phyloP scores from a whole-genome alignment of 2,113 vertebrate species.

The Paradoxurus hermaphroditus region DNA sequence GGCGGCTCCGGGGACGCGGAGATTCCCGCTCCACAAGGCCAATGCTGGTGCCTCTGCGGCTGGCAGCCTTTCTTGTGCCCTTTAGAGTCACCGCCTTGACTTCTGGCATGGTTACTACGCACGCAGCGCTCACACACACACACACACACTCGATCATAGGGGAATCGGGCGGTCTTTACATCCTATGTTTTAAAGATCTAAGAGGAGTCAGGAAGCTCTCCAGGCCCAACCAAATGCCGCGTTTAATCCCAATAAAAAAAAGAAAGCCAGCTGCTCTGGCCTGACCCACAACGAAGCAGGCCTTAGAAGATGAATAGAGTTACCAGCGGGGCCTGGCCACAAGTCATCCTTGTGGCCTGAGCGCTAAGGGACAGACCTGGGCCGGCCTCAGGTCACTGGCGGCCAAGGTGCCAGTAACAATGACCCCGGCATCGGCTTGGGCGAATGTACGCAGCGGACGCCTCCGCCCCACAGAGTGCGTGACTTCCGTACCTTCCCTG shows the following conservation, averaged over 20 bases:
- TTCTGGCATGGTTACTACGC: neutral
- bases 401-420: neutral
- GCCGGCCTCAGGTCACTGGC: neutral
- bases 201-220: conserved; percentile 57
- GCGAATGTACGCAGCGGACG: neutral
- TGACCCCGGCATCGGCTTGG: neutral
- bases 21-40: neutral
- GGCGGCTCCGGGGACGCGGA: neutral
- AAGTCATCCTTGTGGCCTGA: neutral
- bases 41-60: neutral
- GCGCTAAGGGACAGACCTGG: neutral
- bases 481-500: conserved; percentile 52
- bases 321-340: neutral
- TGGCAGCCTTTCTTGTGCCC: too few relatives aligned
- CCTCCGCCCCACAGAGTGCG: conserved; percentile 4
- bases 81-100: neutral
- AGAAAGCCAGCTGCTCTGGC: neutral
- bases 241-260: conserved; percentile 36
- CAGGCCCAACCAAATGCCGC: conserved; percentile 3
- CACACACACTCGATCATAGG: neutral
- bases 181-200: conserved; percentile 42
- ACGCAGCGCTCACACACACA: neutral
- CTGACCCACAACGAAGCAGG: neutral
- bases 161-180: neutral
- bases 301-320: conserved; percentile 24